Percentiles rank a stretch among this genome's conserved stretches.
phyloP scores from a whole-genome alignment of 1,140 invertebrate genomes.

The Bombus consobrinus region DNA sequence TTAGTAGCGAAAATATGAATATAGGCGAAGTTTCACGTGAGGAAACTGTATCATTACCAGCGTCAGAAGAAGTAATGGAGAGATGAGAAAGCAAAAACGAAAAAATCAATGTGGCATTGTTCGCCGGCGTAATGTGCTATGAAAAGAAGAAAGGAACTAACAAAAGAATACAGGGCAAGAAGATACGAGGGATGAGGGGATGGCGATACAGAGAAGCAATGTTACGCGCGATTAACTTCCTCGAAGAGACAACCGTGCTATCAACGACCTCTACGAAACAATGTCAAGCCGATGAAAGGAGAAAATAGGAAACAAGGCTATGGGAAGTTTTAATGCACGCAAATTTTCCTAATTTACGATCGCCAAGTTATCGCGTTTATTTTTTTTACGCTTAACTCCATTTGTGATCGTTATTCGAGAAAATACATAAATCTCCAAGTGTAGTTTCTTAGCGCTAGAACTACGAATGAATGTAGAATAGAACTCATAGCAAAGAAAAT shows the following conservation, averaged over 20 bases:
- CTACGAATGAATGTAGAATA: neutral
- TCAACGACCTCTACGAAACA: constrained; percentile 23
- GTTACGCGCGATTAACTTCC: constrained; percentile 60
- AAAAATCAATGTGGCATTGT: constrained; percentile 54
- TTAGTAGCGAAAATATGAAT: neutral
- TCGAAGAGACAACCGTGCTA: constrained; percentile 7
- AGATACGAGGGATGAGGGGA: neutral
- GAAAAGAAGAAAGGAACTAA: constrained; percentile 27
- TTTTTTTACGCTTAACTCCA: neutral
- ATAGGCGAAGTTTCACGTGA: neutral
- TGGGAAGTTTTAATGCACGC: constrained; percentile 32
- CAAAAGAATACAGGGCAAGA: constrained; percentile 15
- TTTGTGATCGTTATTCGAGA: neutral
- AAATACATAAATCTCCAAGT: neutral
- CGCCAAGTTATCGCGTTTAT: neutral
- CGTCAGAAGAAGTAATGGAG: constrained; percentile 19
- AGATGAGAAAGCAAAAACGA: constrained; percentile 36
- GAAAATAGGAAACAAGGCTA: neutral
- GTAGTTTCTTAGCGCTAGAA: neutral
- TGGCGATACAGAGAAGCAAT: constrained; percentile 56
- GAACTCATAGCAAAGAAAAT: neutral
- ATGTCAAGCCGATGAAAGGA: neutral
- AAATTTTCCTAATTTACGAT: constrained; percentile 53
- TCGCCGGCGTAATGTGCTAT: constrained; percentile 45
- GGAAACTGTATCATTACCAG: constrained; percentile 32